A percentile compares a stretch with the other conserved stretches of the same genome.
These are phyloP conservation scores for Tillus elongatus DNA, from an alignment of 2,888 invertebrate genomes.

Conservation along the genomic window DNA sequence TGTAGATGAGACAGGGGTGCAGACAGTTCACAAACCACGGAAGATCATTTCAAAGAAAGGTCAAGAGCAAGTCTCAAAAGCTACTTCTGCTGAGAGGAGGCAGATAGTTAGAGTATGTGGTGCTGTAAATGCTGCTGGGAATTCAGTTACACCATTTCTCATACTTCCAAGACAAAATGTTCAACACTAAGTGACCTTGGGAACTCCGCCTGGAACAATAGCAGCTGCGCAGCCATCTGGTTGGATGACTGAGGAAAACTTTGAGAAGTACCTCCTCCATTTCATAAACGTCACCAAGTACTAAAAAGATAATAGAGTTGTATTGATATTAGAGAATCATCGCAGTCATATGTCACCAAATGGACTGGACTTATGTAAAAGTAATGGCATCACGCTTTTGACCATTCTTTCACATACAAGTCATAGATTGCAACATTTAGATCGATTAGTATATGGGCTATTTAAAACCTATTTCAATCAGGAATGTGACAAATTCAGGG, in stretches of 20 bases:
- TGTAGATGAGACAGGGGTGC: no score
- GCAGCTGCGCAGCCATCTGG: slow-evolving; percentile 8
- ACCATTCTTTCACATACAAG: no score
- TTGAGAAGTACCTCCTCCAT: slow-evolving; percentile 6
- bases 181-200: slow-evolving; percentile 16
- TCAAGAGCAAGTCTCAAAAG: slow-evolving; percentile 13
- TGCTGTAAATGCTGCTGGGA: slow-evolving; percentile 16
- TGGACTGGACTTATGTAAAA: no score
- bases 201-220: slow-evolving; percentile 18
- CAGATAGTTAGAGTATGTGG: slow-evolving; percentile 13
- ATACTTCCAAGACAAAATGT: slow-evolving; percentile 13
- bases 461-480: no score
- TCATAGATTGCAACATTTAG: no score
- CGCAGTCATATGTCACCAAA: no score
- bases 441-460: no score
- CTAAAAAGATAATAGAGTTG: no score
- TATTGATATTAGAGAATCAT: no score
- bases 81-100: slow-evolving; percentile 12
- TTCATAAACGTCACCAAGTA: no score
- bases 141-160: slow-evolving; percentile 13
- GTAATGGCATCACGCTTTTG: no score
- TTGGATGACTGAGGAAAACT: slow-evolving; percentile 8
- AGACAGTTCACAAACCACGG: slow-evolving; percentile 12
- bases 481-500: no score
- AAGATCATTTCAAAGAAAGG: slow-evolving; percentile 15